These are phyloP conservation scores for Ectemnius cavifrons DNA, from an alignment of 2,888 invertebrate genomes.

Conservation along the genomic window DNA sequence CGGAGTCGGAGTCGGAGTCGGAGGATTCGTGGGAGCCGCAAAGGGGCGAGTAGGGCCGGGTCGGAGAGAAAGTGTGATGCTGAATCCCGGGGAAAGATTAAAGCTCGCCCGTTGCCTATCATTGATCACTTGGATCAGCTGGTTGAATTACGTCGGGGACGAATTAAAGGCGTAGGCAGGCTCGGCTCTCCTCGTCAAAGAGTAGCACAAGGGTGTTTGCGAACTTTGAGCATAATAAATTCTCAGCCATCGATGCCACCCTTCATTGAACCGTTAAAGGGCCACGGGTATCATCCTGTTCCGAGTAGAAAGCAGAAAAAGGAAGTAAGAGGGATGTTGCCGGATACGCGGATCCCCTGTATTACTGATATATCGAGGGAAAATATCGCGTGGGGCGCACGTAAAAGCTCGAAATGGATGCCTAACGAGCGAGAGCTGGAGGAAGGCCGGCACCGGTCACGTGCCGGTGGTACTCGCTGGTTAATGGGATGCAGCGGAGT, in stretches of 20 bases:
- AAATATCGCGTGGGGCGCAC: constrained; percentile 41
- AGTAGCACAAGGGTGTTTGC: no score
- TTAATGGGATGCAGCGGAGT: not conserved
- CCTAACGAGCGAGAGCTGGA: constrained; percentile 25
- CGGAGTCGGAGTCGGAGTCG: not conserved
- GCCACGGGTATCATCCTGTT: constrained; percentile 7
- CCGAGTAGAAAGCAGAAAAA: constrained; percentile 25
- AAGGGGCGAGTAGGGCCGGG: not conserved
- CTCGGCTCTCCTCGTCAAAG: no score
- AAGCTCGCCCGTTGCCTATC: constrained; percentile 17
- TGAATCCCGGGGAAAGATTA: not conserved
- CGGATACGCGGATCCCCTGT: constrained; percentile 8
- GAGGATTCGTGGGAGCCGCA: constrained; percentile 19
- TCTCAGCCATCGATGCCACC: no score
- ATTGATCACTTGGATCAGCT: not conserved
- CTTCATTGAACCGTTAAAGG: constrained; percentile 17
- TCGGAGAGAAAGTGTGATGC: constrained; percentile 18
- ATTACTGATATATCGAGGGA: constrained; percentile 49
- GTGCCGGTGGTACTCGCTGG: constrained; percentile 7
- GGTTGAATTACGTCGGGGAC: no score
- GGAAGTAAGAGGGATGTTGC: constrained; percentile 18
- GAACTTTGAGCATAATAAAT: no score
- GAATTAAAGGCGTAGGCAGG: no score
- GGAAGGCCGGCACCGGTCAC: constrained; percentile 17
- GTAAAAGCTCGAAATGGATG: constrained; percentile 35